Evolutionary conservation across 2,113 vertebrate species (phyloP).

Genomic region (Pterocles orientalis): DNA sequence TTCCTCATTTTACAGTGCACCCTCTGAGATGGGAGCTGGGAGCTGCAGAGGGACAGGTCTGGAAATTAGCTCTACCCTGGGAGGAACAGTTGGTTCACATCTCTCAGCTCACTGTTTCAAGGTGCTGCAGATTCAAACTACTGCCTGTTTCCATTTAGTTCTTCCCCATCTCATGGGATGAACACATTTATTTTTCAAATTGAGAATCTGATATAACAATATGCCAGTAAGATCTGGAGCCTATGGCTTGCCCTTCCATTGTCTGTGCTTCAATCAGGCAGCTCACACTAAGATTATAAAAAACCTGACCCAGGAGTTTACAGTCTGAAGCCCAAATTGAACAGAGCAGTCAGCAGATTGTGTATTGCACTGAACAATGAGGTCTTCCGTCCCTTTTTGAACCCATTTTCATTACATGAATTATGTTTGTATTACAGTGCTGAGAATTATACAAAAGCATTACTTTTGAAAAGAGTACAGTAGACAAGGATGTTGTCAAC

Average conservation of each 20-base stretch:
- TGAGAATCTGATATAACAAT: slow-evolving; percentile 6
- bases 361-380: slow-evolving; percentile 39
- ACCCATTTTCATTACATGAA: background rate
- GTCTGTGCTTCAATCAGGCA: slow-evolving; percentile 45
- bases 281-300: slow-evolving; percentile 64
- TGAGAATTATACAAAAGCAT: slow-evolving; percentile 21
- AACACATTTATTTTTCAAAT: background rate
- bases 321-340: slow-evolving; percentile 57
- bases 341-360: slow-evolving; percentile 59
- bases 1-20: background rate
- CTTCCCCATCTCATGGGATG: background rate
- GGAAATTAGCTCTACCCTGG: background rate
- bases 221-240: slow-evolving; percentile 49
- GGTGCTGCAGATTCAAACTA: background rate
- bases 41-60: background rate
- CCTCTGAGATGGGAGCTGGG: background rate
- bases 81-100: background rate
- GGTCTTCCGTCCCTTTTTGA: slow-evolving; percentile 40
- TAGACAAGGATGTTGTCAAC: background rate
- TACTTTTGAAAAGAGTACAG: background rate
- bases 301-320: slow-evolving; percentile 65
- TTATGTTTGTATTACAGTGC: slow-evolving; percentile 33
- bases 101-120: background rate
- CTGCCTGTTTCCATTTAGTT: background rate
- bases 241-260: slow-evolving; percentile 46